A percentile compares a stretch with the other conserved stretches of the same genome.
phyloP scores from a whole-genome alignment of 2,888 invertebrate species.

The Mantis religiosa region DNA sequence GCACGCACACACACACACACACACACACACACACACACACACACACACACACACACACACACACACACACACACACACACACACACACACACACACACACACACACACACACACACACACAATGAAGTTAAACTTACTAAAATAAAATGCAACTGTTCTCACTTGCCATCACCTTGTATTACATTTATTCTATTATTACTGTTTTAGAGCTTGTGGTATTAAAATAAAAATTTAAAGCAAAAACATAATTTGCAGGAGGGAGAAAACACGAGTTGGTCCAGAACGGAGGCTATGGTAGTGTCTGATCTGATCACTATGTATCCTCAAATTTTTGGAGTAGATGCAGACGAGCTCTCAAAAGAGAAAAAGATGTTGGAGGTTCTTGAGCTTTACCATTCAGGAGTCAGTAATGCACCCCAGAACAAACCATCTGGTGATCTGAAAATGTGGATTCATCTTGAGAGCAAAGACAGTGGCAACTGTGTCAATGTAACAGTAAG shows the following conservation, averaged over 20 bases:
- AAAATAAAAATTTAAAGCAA: not conserved
- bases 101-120: too few relatives aligned
- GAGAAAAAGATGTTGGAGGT: constrained; percentile 74
- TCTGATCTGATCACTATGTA: constrained; percentile 71
- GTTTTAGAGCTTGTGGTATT: too few relatives aligned
- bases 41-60: too few relatives aligned
- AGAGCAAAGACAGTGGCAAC: constrained; percentile 56
- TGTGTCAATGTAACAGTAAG: constrained; percentile 58
- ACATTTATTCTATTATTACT: too few relatives aligned
- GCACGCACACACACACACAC: too few relatives aligned
- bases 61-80: too few relatives aligned
- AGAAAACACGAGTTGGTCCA: constrained; percentile 50
- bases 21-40: too few relatives aligned
- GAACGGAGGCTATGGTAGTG: constrained; percentile 69
- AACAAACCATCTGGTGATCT: constrained; percentile 72
- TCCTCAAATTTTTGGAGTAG: constrained; percentile 75
- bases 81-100: too few relatives aligned
- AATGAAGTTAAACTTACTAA: too few relatives aligned
- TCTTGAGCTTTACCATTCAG: constrained; percentile 62
- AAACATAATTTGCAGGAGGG: constrained; percentile 8
- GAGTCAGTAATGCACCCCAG: constrained; percentile 42
- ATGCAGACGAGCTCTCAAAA: constrained; percentile 66
- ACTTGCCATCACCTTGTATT: too few relatives aligned
- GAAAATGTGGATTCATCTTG: constrained; percentile 72
- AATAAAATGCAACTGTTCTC: too few relatives aligned